Conservation (phyloP, 2,888 invertebrate genomes). For the Aspidapion aeneum region DNA sequence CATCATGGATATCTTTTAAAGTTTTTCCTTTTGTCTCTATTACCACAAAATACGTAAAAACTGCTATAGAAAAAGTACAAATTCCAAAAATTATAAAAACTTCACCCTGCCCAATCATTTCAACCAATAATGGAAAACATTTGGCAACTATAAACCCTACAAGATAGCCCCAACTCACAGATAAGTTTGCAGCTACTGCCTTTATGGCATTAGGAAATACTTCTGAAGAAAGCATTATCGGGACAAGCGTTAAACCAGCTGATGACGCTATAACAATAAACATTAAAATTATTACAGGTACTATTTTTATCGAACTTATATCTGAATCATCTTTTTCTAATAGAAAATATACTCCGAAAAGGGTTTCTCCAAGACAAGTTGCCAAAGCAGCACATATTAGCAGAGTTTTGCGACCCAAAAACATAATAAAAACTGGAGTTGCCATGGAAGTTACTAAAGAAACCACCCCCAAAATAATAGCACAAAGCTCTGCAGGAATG, state of each 20-base stretch:
- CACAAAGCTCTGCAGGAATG: background rate
- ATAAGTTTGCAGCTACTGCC: constrained; percentile 68
- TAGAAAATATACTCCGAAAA: background rate
- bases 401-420: background rate
- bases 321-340: constrained; percentile 24
- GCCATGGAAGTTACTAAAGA: background rate
- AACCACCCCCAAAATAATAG: background rate
- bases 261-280: constrained; percentile 70
- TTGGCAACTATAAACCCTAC: constrained; percentile 73
- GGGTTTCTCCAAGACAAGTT: background rate
- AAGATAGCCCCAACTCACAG: constrained; percentile 75
- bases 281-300: constrained; percentile 63
- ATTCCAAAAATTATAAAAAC: constrained; percentile 71
- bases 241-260: constrained; percentile 71
- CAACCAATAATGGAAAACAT: constrained; percentile 59
- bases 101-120: constrained; percentile 58
- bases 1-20: constrained; percentile 76
- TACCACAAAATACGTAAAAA: constrained; percentile 70
- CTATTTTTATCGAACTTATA: constrained; percentile 65
- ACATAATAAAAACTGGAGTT: background rate
- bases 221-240: constrained; percentile 81
- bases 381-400: background rate
- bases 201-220: constrained; percentile 77
- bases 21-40: constrained; percentile 90
- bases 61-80: constrained; percentile 58